Percentiles rank a stretch among this genome's conserved stretches.
Evolutionary conservation across 2,113 vertebrate genomes (phyloP).

Genomic region (Ictidomys tridecemlineatus): DNA sequence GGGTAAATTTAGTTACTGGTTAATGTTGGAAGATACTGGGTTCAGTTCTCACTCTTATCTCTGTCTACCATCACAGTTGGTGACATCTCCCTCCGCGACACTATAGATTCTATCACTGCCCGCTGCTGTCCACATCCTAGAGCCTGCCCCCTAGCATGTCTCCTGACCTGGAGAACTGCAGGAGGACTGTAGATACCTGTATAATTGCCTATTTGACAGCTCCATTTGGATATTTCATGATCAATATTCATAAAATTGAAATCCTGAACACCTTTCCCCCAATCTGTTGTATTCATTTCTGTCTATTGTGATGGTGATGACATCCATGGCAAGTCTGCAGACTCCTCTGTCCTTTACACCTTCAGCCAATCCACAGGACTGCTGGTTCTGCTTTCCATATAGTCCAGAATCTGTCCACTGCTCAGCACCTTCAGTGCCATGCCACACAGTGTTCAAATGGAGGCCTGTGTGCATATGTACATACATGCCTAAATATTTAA

Average conservation of each 20-base stretch:
- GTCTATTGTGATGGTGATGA: neutral
- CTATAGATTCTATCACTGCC: neutral
- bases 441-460: neutral
- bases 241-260: neutral
- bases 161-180: neutral
- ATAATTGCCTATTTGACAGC: neutral
- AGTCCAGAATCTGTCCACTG: neutral
- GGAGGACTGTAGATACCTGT: neutral
- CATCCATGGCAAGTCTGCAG: accelerated
- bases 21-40: neutral
- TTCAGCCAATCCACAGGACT: neutral
- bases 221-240: neutral
- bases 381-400: neutral
- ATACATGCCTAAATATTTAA: neutral
- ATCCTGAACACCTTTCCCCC: neutral
- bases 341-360: neutral
- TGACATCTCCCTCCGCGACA: too few species aligned
- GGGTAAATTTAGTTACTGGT: neutral
- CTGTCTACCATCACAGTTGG: neutral
- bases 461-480: accelerated
- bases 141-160: neutral
- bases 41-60: neutral
- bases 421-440: neutral
- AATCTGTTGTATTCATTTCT: neutral
- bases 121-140: neutral